Evolutionary conservation across 1,140 invertebrate species (phyloP).

Genomic region (Zeugodacus cucurbitae): DNA sequence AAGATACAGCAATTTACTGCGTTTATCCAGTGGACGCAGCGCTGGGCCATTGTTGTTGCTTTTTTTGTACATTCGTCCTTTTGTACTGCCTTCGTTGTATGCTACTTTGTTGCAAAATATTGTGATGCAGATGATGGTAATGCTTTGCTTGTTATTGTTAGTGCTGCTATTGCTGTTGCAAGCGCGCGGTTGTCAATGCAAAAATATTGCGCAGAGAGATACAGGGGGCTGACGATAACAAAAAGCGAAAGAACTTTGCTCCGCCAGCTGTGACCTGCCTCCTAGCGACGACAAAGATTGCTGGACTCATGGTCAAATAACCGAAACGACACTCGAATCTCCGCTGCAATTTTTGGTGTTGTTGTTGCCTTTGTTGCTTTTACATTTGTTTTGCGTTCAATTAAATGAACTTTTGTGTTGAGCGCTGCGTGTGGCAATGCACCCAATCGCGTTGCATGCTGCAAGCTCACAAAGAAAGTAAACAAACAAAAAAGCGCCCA

Average conservation of each 20-base stretch:
- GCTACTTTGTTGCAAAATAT: background rate
- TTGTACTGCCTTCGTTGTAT: background rate
- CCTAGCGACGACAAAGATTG: background rate
- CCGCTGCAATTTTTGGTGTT: background rate
- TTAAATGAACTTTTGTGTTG: background rate
- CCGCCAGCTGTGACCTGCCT: background rate
- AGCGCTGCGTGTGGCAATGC: background rate
- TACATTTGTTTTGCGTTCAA: conserved; percentile 22
- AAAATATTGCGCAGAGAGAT: background rate
- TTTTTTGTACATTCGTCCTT: background rate
- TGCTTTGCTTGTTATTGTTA: background rate
- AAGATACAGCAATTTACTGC: conserved; percentile 21
- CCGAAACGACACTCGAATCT: too few relatives aligned
- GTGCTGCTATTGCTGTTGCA: background rate
- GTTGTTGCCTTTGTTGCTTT: background rate
- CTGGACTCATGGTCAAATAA: background rate
- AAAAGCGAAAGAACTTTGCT: background rate
- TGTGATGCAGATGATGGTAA: background rate
- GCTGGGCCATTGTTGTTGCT: background rate
- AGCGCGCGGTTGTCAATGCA: background rate
- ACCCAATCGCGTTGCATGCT: background rate
- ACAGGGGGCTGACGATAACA: background rate
- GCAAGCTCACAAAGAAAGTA: background rate
- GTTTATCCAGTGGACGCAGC: conserved; percentile 29
- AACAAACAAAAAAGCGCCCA: background rate